Base-by-base conservation (phyloP, 2,797 vertebrate genomes). In the Knipowitschia caucasica region DNA sequence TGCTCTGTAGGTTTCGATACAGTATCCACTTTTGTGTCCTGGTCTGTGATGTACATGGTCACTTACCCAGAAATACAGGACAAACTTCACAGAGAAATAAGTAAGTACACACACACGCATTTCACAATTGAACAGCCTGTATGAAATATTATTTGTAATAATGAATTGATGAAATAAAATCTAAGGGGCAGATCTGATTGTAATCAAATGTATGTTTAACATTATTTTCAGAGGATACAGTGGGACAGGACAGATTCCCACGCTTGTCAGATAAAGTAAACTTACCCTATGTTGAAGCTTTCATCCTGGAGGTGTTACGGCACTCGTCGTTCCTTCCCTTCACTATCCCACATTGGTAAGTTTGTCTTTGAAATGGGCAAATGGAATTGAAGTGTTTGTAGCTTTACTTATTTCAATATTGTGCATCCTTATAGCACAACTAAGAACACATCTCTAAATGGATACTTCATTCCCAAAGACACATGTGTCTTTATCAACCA, bases 401-500 rank as follows among this genome's bases (percentile, higher is more conserved):
- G 26, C 15, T 18, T 26, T 26, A 27, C 24, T 14, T 14, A 25
- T n/a, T 26, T 25, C 25, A 26, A 44, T 26, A n/a, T 24, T 15
- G 69, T 47, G 2, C 11, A 12, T 12, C 36, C 64, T 62, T 79
- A 14, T 77, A 99, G 95, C 53, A 91, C 95, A 0, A 89, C 91
- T 0, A 92, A 82, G 80, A 81, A 93, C 6, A 97, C 94, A 0
- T 88, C 62, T 2, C 69, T 98, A 51, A 92, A 91, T 0, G 94
- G 94, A 31, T 98, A 81, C 67, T 96, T 91, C 74, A 94, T 98
- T 68, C 95, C 95, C 6, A 95, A 94, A 82, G 86, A 92, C 61
- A 90, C 86, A 1, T 98, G 95, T 1, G 80, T 99, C 63, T 94
- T 99, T 62, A 71, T 99, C 76, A 99, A 97, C 85, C 96, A 98